These are phyloP conservation scores for Merodon equestris DNA, from an alignment of 2,888 invertebrate species.

Conservation along the genomic window DNA sequence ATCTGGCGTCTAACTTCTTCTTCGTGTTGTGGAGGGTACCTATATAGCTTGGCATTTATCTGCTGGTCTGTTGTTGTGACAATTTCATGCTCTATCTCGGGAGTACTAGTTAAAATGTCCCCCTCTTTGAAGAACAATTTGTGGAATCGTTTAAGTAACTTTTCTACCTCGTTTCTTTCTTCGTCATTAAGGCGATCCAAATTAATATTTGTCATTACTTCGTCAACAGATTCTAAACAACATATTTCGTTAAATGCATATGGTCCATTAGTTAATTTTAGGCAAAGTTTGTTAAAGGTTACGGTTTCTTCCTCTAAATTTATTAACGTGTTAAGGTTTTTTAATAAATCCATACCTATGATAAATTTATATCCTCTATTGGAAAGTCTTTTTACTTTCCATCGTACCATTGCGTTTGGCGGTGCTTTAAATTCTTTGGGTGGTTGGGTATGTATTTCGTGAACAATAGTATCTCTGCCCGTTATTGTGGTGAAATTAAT, in stretches of 20 bases:
- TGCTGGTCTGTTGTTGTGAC: slow-evolving; percentile 11
- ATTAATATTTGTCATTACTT: not conserved
- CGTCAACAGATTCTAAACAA: not conserved
- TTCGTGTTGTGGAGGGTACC: slow-evolving; percentile 20
- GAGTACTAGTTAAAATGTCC: slow-evolving; percentile 14
- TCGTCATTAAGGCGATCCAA: slow-evolving; percentile 8
- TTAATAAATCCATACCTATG: slow-evolving; percentile 12
- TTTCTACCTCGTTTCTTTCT: not conserved
- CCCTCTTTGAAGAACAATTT: slow-evolving; percentile 28
- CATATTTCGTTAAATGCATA: not conserved
- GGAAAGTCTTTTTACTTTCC: slow-evolving; percentile 30
- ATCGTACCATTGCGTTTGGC: slow-evolving; percentile 2
- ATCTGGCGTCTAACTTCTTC: slow-evolving; percentile 34
- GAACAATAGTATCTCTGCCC: not conserved
- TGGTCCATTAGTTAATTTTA: slow-evolving; percentile 2
- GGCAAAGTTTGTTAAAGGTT: not conserved
- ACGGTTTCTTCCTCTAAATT: slow-evolving; percentile 5
- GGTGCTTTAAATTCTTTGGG: slow-evolving; percentile 8
- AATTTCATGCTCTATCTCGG: slow-evolving; percentile 12
- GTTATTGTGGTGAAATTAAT: slow-evolving; percentile 4
- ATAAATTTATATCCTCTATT: slow-evolving; percentile 28
- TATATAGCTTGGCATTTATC: slow-evolving; percentile 18
- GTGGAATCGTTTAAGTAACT: not conserved
- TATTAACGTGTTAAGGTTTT: not conserved
- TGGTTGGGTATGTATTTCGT: slow-evolving; percentile 12